phyloP scores from a whole-genome alignment of 2,888 invertebrate species.

The Ctena decussata region DNA sequence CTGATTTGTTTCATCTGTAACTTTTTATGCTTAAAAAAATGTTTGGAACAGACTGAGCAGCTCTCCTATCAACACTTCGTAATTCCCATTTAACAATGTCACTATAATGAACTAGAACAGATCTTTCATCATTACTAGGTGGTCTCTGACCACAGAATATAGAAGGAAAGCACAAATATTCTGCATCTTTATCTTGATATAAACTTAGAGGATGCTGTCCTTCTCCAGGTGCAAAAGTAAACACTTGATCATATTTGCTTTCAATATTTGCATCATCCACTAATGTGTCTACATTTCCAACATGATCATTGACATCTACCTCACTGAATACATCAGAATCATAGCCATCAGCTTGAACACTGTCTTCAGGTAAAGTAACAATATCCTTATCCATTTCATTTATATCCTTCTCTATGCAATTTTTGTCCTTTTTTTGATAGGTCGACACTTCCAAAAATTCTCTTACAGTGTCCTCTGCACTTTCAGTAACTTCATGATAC shows the following conservation, averaged over 20 bases:
- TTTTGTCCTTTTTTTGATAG: background rate
- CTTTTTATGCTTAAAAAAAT: no score
- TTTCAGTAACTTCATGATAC: background rate
- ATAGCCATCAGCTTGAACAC: no score
- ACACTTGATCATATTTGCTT: no score
- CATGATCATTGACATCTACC: background rate
- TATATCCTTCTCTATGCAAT: background rate
- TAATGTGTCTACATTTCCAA: background rate
- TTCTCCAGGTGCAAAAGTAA: background rate
- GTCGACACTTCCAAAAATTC: background rate
- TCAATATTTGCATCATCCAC: background rate
- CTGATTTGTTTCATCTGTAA: no score
- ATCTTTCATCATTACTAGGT: no score
- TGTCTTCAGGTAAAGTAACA: no score
- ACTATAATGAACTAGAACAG: background rate
- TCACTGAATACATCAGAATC: background rate
- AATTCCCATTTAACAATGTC: no score
- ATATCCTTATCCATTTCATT: background rate
- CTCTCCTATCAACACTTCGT: no score
- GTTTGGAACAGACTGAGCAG: no score
- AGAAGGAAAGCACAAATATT: no score
- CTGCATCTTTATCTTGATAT: no score
- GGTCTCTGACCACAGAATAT: no score
- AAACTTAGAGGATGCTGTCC: slow-evolving; percentile 1
- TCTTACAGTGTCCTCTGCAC: background rate